These are phyloP conservation scores for Drosophila austrosaltans DNA, from an alignment of 2,888 invertebrate genomes.

Conservation along the genomic window DNA sequence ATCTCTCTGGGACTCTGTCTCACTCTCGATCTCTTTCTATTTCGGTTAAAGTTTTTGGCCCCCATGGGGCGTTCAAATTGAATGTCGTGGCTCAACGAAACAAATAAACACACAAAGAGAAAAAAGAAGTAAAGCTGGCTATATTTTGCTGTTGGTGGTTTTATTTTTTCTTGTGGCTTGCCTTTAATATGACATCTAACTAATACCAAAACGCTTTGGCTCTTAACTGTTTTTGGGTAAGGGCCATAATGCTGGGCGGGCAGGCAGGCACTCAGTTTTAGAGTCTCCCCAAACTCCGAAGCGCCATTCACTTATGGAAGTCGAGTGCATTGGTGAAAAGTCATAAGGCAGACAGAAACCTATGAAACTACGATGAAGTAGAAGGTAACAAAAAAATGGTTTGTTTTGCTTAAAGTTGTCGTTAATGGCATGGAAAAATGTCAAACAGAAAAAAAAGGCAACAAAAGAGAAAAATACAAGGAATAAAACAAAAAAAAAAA, in stretches of 20 bases:
- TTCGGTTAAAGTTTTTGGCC: conserved; percentile 29
- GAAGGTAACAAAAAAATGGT: conserved; percentile 44
- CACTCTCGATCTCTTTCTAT: conserved; percentile 2
- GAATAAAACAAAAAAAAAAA: not conserved
- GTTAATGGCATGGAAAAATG: conserved; percentile 74
- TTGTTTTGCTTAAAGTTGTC: conserved; percentile 52
- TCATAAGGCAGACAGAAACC: conserved; percentile 57
- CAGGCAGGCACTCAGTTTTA: conserved; percentile 22
- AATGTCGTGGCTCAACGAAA: conserved; percentile 65
- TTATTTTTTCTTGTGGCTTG: conserved; percentile 38
- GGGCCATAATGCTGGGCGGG: conserved; percentile 48
- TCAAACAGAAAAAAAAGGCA: conserved; percentile 42
- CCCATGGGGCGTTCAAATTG: conserved; percentile 68
- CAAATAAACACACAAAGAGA: not conserved
- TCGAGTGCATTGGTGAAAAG: conserved; percentile 76
- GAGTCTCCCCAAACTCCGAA: conserved; percentile 6
- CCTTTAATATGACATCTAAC: conserved; percentile 71
- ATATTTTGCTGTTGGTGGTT: conserved; percentile 35
- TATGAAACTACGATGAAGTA: conserved; percentile 10
- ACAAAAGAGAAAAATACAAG: not conserved
- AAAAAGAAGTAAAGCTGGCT: conserved; percentile 53
- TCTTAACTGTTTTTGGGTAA: conserved; percentile 24
- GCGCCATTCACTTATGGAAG: conserved; percentile 69
- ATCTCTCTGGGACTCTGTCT: not conserved
- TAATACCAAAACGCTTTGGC: conserved; percentile 59